These are phyloP conservation scores for Xiphophorus birchmanni DNA, from an alignment of 2,797 vertebrate genomes.

Conservation along the genomic window DNA sequence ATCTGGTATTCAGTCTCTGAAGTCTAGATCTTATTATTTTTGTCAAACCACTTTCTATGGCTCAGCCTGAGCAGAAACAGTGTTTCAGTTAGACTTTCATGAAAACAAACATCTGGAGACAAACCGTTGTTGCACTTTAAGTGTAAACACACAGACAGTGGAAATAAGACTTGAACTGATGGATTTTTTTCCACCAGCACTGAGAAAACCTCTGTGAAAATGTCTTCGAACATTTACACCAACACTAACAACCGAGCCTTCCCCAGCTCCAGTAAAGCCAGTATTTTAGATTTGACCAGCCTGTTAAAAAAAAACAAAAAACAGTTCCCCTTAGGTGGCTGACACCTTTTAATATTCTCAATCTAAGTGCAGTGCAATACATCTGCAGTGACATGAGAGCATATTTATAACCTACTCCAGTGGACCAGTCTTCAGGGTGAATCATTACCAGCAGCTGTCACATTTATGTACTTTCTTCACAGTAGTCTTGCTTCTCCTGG, in stretches of 20 bases:
- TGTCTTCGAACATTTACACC: neutral
- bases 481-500: conserved; percentile 26
- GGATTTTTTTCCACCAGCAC: neutral
- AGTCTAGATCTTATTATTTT: neutral
- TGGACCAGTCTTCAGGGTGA: conserved; percentile 14
- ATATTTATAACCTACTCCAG: conserved; percentile 39
- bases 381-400: conserved; percentile 23
- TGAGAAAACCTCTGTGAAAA: neutral
- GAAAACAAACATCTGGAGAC: neutral
- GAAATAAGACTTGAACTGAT: neutral
- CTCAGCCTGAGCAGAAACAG: neutral
- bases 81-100: neutral
- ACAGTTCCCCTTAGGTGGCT: conserved; percentile 14
- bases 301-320: neutral
- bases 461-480: conserved; percentile 16
- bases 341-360: conserved; percentile 32
- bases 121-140: neutral
- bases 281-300: neutral
- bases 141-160: neutral
- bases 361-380: conserved; percentile 22
- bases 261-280: neutral
- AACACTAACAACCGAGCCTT: neutral
- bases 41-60: neutral
- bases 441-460: conserved; percentile 28
- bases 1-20: neutral